phyloP scores from a whole-genome alignment of 2,888 invertebrate genomes.

The Acleris literana region DNA sequence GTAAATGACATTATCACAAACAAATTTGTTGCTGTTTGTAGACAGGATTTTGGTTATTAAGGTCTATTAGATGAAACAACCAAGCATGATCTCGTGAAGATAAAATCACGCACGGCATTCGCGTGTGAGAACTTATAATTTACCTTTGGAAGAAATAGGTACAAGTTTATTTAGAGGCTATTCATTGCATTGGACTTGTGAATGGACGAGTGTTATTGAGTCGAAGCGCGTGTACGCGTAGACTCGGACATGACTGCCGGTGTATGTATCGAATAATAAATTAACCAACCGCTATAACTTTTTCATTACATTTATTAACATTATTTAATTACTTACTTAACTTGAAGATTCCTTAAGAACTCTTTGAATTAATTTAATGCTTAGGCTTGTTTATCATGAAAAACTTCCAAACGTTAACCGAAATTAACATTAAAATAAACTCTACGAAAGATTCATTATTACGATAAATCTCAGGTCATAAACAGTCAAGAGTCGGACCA shows the following conservation, averaged over 20 bases:
- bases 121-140: conserved; percentile 41
- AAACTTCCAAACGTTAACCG: too few species aligned
- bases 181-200: conserved; percentile 55
- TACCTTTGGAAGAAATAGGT: neutral
- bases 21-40: neutral
- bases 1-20: too few species aligned
- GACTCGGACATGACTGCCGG: conserved; percentile 64
- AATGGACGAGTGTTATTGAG: conserved; percentile 59
- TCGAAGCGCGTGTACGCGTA: conserved; percentile 60
- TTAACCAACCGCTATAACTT: conserved; percentile 39
- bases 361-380: neutral
- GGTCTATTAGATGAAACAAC: conserved; percentile 26
- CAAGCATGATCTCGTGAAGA: conserved; percentile 38
- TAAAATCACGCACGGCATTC: conserved; percentile 47
- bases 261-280: conserved; percentile 63
- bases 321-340: conserved; percentile 18
- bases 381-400: too few species aligned
- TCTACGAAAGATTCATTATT: too few species aligned
- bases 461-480: too few species aligned
- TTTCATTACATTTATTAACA: conserved; percentile 26
- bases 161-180: conserved; percentile 2
- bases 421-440: too few species aligned
- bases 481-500: neutral
- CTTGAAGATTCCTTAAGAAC: neutral
- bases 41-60: conserved; percentile 25